Evolutionary conservation across 1,140 invertebrate species (phyloP).

Genomic region (Tenebrio molitor): DNA sequence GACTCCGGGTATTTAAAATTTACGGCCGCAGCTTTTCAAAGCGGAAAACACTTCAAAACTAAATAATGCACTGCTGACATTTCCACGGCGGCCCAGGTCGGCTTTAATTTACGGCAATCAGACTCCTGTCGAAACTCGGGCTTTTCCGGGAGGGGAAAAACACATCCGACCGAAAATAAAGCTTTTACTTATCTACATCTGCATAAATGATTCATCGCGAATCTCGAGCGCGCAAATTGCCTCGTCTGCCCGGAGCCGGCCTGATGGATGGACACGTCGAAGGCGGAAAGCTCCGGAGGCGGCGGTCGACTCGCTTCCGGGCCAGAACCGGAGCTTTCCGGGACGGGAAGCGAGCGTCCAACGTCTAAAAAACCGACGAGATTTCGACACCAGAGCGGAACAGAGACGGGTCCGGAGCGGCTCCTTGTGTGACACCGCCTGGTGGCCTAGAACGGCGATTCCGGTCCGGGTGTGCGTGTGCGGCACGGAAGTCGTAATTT

Average conservation of each 20-base stretch:
- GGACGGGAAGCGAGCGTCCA: too few relatives aligned
- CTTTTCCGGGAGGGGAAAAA: background rate
- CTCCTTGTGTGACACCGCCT: too few relatives aligned
- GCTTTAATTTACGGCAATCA: conserved; percentile 37
- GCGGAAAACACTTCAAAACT: conserved; percentile 38
- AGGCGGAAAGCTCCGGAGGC: background rate
- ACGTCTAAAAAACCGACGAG: too few relatives aligned
- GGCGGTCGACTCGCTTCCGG: too few relatives aligned
- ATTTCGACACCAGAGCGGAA: too few relatives aligned
- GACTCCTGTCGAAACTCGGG: conserved; percentile 18
- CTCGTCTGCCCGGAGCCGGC: background rate
- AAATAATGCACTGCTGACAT: conserved; percentile 33
- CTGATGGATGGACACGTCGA: conserved; percentile 30
- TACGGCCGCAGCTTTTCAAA: conserved; percentile 36
- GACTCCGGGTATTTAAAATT: conserved; percentile 28
- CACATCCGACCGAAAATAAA: conserved; percentile 26
- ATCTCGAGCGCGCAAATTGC: conserved; percentile 22
- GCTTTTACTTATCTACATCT: conserved; percentile 22
- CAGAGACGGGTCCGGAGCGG: too few relatives aligned
- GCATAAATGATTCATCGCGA: conserved; percentile 33
- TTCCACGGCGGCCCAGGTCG: conserved; percentile 28
- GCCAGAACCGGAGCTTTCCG: too few relatives aligned
- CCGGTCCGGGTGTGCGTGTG: conserved; percentile 15
- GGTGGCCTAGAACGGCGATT: too few relatives aligned
- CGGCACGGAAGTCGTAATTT: conserved; percentile 28